These are phyloP conservation scores for Salvelinus sp. DNA, from an alignment of 2,113 vertebrate genomes.

Conservation along the genomic window DNA sequence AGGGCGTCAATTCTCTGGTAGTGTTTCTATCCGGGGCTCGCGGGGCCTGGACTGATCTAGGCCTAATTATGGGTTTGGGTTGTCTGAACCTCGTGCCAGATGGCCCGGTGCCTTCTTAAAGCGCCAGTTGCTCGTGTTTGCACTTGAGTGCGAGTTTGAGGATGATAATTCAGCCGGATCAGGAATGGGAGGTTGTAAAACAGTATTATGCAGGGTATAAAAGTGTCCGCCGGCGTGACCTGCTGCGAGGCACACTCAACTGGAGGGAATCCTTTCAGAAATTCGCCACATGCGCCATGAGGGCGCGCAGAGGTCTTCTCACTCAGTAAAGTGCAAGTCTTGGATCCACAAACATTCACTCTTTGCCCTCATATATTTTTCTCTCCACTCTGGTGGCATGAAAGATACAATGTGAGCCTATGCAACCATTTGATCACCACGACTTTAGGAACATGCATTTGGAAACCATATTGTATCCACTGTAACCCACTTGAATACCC, in stretches of 20 bases:
- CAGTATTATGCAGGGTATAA: slow-evolving; percentile 79
- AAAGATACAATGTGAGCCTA: background rate
- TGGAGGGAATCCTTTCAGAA: slow-evolving; percentile 79
- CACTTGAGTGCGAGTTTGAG: slow-evolving; percentile 72
- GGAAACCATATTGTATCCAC: background rate
- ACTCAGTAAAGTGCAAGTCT: background rate
- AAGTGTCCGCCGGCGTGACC: slow-evolving; percentile 79
- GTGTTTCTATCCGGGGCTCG: slow-evolving; percentile 66
- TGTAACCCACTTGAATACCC: background rate
- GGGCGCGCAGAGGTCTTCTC: background rate
- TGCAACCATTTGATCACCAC: background rate
- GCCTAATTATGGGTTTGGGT: slow-evolving; percentile 81
- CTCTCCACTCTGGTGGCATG: background rate
- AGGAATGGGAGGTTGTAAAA: slow-evolving; percentile 75
- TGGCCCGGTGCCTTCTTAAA: slow-evolving; percentile 74
- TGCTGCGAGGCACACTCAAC: slow-evolving; percentile 80
- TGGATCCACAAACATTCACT: background rate
- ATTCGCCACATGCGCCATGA: slow-evolving; percentile 78
- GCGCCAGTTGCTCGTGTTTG: slow-evolving; percentile 79
- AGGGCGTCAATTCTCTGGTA: slow-evolving; percentile 74
- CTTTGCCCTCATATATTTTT: background rate
- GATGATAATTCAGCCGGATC: slow-evolving; percentile 65
- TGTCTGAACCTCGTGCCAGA: slow-evolving; percentile 82
- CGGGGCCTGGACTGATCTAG: slow-evolving; percentile 76
- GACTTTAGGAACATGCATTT: background rate